Evolutionary conservation across 2,113 vertebrate species (phyloP).

Genomic region (Gymnocephalus cernua): DNA sequence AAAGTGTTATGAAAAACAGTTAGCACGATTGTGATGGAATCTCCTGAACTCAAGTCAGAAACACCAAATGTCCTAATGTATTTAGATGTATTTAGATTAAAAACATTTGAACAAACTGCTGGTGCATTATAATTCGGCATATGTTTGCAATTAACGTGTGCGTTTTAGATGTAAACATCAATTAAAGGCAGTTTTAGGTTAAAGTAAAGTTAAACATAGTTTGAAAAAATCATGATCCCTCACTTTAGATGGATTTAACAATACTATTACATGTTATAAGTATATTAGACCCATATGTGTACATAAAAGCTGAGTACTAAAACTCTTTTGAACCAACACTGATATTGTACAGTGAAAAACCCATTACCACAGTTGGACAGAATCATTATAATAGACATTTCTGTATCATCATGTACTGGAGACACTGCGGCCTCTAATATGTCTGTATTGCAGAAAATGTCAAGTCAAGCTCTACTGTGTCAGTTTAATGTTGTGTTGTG

Average conservation of each 20-base stretch:
- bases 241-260: background rate
- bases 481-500: constrained; percentile 9
- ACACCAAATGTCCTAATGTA: background rate
- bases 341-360: background rate
- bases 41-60: background rate
- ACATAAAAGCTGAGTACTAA: background rate
- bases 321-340: background rate
- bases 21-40: background rate
- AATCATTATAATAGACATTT: constrained; percentile 6
- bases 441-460: constrained; percentile 25
- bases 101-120: background rate
- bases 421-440: background rate
- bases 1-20: background rate
- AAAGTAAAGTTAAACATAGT: background rate
- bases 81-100: background rate
- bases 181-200: too few species aligned
- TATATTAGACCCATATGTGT: background rate
- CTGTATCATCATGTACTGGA: background rate
- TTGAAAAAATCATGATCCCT: background rate
- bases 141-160: too few species aligned
- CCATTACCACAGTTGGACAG: background rate
- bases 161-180: too few species aligned
- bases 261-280: background rate
- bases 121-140: background rate
- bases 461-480: constrained; percentile 29